These are phyloP conservation scores for Scyliorhinus canicula DNA, from an alignment of 2,797 vertebrate species.

Conservation along the genomic window DNA sequence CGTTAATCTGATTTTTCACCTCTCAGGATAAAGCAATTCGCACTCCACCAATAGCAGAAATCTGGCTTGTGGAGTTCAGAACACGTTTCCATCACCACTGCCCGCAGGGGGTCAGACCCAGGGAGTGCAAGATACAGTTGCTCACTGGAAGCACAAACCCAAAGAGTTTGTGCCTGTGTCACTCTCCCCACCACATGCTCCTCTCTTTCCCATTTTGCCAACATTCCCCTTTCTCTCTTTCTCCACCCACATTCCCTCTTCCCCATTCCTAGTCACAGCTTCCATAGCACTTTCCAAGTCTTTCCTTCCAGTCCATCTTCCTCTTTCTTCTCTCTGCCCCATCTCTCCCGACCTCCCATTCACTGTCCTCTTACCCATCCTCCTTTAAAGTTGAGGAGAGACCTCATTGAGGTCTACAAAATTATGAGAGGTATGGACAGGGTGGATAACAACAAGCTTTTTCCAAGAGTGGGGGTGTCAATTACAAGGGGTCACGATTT, in stretches of 20 bases:
- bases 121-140: not conserved
- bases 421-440: too few relatives aligned
- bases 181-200: not conserved
- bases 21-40: not conserved
- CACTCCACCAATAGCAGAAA: not conserved
- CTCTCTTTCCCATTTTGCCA: not conserved
- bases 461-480: too few relatives aligned
- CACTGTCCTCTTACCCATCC: too few relatives aligned
- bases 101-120: not conserved
- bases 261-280: not conserved
- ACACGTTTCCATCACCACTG: not conserved
- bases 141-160: not conserved
- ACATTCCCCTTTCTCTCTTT: not conserved
- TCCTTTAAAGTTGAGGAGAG: too few relatives aligned
- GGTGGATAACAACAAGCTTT: too few relatives aligned
- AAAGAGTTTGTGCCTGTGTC: not conserved
- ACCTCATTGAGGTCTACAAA: too few relatives aligned
- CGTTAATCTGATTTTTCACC: not conserved
- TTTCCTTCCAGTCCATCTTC: not conserved
- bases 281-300: not conserved
- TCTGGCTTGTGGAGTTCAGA: not conserved
- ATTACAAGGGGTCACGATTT: too few relatives aligned
- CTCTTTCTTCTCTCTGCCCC: not conserved
- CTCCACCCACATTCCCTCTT: not conserved
- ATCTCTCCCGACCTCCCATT: not conserved